Evolutionary conservation across 2,113 vertebrate species (phyloP).

Genomic region (Mixornis gularis): DNA sequence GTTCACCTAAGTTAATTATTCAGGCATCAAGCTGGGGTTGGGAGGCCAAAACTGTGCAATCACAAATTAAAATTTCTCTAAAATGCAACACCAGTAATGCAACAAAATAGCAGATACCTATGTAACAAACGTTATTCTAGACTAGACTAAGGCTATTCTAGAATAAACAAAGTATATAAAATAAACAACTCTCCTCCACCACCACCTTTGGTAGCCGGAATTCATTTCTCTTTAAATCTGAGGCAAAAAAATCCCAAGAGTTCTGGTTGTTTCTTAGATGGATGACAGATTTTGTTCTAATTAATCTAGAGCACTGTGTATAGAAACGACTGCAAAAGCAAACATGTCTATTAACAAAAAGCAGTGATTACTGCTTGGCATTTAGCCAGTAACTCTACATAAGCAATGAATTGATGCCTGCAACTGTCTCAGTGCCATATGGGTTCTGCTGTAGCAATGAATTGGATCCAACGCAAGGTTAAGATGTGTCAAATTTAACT

Average conservation of each 20-base stretch:
- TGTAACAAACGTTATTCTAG: neutral
- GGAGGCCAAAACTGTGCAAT: neutral
- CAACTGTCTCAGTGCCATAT: conserved; percentile 85
- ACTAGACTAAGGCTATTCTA: conserved; percentile 41
- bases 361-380: conserved; percentile 79
- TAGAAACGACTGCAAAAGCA: conserved; percentile 83
- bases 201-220: conserved; percentile 4
- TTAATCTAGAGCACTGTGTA: conserved; percentile 80
- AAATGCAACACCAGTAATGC: neutral
- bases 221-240: conserved; percentile 53
- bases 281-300: conserved; percentile 80
- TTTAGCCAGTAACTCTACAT: conserved; percentile 77
- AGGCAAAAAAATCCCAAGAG: conserved; percentile 16
- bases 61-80: neutral
- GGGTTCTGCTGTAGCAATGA: conserved; percentile 83
- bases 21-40: neutral
- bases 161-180: conserved; percentile 23
- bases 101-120: neutral
- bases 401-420: conserved; percentile 80
- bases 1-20: neutral
- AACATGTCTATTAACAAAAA: conserved; percentile 89
- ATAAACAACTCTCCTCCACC: neutral
- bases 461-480: conserved; percentile 84
- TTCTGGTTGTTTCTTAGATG: conserved; percentile 72
- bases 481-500: conserved; percentile 90